Percentiles rank a stretch among this genome's conserved stretches.
phyloP scores from a whole-genome alignment of 1,140 invertebrate genomes.

The Delia radicum region DNA sequence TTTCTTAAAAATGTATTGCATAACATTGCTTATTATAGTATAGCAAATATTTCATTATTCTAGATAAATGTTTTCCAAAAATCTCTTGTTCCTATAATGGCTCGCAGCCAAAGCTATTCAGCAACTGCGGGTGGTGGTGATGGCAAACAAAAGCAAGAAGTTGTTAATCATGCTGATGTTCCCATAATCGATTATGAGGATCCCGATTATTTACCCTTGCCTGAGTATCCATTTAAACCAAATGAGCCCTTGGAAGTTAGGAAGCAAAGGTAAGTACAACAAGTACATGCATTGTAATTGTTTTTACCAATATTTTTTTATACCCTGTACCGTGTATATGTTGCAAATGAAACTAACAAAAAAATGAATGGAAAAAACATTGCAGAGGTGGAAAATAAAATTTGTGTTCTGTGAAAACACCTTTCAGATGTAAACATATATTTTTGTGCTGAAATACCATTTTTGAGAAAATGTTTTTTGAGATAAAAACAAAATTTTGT shows the following conservation, averaged over 20 bases:
- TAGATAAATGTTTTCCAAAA: not conserved
- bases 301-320: too few species aligned
- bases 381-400: too few species aligned
- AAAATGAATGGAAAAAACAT: too few species aligned
- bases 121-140: not conserved
- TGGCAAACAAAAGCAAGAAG: slow-evolving; percentile 7
- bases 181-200: slow-evolving; percentile 50
- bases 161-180: slow-evolving; percentile 28
- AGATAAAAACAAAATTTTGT: too few species aligned
- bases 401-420: too few species aligned
- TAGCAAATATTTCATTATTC: not conserved
- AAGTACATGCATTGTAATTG: too few species aligned
- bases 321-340: too few species aligned
- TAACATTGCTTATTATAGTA: not conserved
- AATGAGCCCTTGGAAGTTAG: slow-evolving; percentile 42
- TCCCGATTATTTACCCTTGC: slow-evolving; percentile 47
- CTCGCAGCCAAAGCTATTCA: slow-evolving; percentile 7
- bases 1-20: not conserved
- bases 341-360: too few species aligned
- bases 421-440: too few species aligned
- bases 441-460: too few species aligned
- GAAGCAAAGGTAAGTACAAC: slow-evolving; percentile 50
- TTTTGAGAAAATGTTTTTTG: too few species aligned
- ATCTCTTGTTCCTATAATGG: not conserved
- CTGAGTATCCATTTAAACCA: slow-evolving; percentile 43